A percentile compares a stretch with the other conserved stretches of the same genome.
phyloP scores from a whole-genome alignment of 2,888 invertebrate species.

The Ernsta delagoae region DNA sequence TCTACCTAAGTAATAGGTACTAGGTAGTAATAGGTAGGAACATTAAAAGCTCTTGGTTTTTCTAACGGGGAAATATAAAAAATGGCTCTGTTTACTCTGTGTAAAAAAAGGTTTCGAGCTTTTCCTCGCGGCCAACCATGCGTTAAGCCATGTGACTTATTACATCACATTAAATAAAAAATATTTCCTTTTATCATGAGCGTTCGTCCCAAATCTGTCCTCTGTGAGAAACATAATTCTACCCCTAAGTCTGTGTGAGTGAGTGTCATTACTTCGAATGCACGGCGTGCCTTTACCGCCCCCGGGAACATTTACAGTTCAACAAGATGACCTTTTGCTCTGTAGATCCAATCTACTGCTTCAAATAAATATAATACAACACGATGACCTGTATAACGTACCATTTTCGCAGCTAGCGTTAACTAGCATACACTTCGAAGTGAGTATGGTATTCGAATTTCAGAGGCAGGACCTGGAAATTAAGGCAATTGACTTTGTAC shows the following conservation, averaged over 20 bases:
- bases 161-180: background rate
- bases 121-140: background rate
- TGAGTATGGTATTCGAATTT: too few species aligned
- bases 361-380: background rate
- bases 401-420: too few species aligned
- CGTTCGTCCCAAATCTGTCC: background rate
- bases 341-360: constrained; percentile 8
- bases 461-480: too few species aligned
- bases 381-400: too few species aligned
- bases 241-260: background rate
- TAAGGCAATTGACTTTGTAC: too few species aligned
- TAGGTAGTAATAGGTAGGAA: too few species aligned
- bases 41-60: too few species aligned
- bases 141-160: background rate
- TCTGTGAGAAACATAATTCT: too few species aligned
- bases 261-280: constrained; percentile 2
- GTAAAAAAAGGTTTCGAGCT: background rate
- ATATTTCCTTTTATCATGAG: background rate
- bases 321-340: constrained; percentile 20
- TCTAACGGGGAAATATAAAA: background rate
- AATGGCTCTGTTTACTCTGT: background rate
- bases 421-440: too few species aligned
- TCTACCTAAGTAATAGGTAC: too few species aligned
- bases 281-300: background rate
- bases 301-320: constrained; percentile 10